phyloP scores from a whole-genome alignment of 2,888 invertebrate species.

The Stenichneumon culpator region DNA sequence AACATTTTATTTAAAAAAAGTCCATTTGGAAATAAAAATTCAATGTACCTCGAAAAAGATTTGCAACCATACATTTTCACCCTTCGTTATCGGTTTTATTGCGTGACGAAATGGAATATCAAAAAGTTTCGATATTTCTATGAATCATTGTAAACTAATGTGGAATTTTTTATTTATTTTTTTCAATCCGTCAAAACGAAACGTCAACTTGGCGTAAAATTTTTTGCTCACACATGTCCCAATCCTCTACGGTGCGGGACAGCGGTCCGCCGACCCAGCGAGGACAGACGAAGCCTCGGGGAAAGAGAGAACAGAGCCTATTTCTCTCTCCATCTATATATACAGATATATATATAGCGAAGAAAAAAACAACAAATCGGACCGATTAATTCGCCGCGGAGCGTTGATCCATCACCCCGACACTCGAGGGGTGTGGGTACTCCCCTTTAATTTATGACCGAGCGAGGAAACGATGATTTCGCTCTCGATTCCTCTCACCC shows the following conservation, averaged over 20 bases:
- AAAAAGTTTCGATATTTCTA: too few species aligned
- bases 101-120: too few species aligned
- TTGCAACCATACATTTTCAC: not conserved
- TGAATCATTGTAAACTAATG: too few species aligned
- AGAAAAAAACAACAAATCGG: conserved; percentile 66
- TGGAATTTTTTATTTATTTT: too few species aligned
- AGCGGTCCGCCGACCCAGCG: conserved; percentile 13
- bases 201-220: not conserved
- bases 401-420: conserved; percentile 70
- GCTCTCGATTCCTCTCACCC: conserved; percentile 59
- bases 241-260: not conserved
- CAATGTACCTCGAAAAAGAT: not conserved
- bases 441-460: conserved; percentile 71
- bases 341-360: conserved; percentile 31
- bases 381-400: conserved; percentile 65
- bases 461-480: conserved; percentile 73
- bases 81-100: not conserved
- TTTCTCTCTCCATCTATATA: too few species aligned
- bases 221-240: not conserved
- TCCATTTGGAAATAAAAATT: not conserved
- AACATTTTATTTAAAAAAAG: not conserved
- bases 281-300: conserved; percentile 33
- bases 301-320: conserved; percentile 18
- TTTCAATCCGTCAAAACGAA: too few species aligned
- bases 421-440: conserved; percentile 61